A percentile compares a stretch with the other conserved stretches of the same genome.
Evolutionary conservation across 2,888 invertebrate species (phyloP).

Genomic region (Macrophya annulata): DNA sequence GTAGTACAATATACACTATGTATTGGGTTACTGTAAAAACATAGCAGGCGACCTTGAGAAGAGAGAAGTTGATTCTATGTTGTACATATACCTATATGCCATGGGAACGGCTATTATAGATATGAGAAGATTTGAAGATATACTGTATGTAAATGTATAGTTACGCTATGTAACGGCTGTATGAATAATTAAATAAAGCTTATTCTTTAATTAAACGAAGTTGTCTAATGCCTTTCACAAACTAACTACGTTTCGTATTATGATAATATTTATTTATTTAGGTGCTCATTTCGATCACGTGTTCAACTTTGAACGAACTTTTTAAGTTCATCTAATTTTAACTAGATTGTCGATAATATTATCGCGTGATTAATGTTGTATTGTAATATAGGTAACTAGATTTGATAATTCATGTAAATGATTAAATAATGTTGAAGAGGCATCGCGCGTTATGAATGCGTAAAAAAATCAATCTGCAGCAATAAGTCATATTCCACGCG

Average conservation of each 20-base stretch:
- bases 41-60: slow-evolving; percentile 53
- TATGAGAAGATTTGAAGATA: slow-evolving; percentile 27
- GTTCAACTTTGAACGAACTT: background rate
- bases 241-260: background rate
- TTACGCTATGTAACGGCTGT: background rate
- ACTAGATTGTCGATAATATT: background rate
- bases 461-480: background rate
- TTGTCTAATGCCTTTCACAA: background rate
- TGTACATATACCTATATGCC: slow-evolving; percentile 26
- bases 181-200: background rate
- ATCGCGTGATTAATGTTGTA: background rate
- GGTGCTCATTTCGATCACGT: background rate
- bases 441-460: background rate
- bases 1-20: slow-evolving; percentile 46
- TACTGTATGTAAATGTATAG: slow-evolving; percentile 20
- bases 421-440: background rate
- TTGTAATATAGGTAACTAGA: background rate
- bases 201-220: background rate
- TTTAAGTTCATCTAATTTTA: background rate
- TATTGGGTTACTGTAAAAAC: slow-evolving; percentile 53
- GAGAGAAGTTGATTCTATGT: slow-evolving; percentile 52
- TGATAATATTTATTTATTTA: background rate
- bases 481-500: background rate
- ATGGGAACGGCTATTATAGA: slow-evolving; percentile 45
- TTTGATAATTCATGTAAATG: background rate